Conservation (phyloP, 2,113 vertebrate species). For the Barnardius zonarius region DNA sequence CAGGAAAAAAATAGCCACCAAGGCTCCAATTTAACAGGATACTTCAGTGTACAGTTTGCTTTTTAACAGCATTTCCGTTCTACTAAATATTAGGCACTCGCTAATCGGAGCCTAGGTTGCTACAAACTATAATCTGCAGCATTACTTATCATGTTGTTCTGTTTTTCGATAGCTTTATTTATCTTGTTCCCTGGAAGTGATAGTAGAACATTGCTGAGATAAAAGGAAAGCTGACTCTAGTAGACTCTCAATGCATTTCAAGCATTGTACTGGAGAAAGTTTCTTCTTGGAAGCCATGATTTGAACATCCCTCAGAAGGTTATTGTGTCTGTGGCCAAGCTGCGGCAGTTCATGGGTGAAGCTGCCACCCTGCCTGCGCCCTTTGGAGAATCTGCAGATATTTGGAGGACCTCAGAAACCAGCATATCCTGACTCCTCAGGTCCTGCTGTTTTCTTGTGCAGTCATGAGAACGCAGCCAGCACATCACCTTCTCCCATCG, state of each 20-base stretch:
- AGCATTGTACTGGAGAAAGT: background rate
- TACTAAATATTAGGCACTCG: background rate
- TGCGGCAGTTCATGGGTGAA: rapidly evolving
- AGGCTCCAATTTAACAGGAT: background rate
- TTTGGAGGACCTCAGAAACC: background rate
- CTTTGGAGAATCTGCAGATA: background rate
- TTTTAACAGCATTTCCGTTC: background rate
- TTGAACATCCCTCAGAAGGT: background rate
- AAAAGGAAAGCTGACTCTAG: background rate
- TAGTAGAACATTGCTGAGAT: background rate
- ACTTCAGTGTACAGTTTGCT: background rate
- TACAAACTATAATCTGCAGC: background rate
- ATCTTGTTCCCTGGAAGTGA: background rate
- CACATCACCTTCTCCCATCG: background rate
- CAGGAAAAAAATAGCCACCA: background rate
- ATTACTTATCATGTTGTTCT: background rate
- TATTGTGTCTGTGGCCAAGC: rapidly evolving
- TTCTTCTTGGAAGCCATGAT: background rate
- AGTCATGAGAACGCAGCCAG: background rate
- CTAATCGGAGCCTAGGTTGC: background rate
- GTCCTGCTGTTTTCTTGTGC: background rate
- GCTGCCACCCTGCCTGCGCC: background rate
- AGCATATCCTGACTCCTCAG: background rate
- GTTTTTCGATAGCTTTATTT: background rate
- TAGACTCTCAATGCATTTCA: background rate